Evolutionary conservation across 2,888 invertebrate genomes (phyloP), one percentile per base, ranked within the genome.

Genomic region (Drosophila borealis): DNA sequence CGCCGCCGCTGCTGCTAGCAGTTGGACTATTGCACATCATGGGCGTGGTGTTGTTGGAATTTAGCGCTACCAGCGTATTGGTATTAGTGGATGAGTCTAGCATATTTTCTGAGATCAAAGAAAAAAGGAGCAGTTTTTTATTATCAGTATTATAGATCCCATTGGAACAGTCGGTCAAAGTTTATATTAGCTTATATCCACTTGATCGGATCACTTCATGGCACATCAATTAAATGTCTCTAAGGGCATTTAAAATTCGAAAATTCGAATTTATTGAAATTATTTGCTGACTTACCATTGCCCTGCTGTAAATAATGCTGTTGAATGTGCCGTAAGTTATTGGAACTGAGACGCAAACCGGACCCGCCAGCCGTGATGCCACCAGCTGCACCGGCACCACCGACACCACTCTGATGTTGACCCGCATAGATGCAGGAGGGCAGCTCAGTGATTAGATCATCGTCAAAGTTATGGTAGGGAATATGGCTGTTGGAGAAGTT

Each of bases 361-460:
- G 80, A 49, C 25, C 63, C 73, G 14, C 74, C 81, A 14, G 73
- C 70, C 6, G 80, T 68, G 11, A 66, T 70, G 54, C 74, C 73
- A 8, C 80, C 48, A 29, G 70, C 53, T 13, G 70, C 71, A 34
- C 78, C 71, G 13, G 70, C 66, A 3, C 73, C 65, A 33, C 67
- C 60, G 57, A 75, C 80, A 3, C 70, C 76, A n/a, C 80, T 63
- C 91, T 80, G 93, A 81, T 92, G 94, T 69, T 93, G 96, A 78
- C 92, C 95, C 80, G 92, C 97, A 91, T 96, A 97, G 63, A 96
- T 96, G 91, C 97, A 97, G 42, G 96, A 96, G 0, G 96, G 96
- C 78, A 97, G 93, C 81, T 97, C 97, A 50, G 91, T 92, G 13
- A 96, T 94, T 87, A 94, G 92, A 89, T 95, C 94, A 67, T 92